Evolutionary conservation across 1,140 invertebrate species (phyloP), one percentile per base, ranked within the genome.

Genomic region (Anthonomus grandis): DNA sequence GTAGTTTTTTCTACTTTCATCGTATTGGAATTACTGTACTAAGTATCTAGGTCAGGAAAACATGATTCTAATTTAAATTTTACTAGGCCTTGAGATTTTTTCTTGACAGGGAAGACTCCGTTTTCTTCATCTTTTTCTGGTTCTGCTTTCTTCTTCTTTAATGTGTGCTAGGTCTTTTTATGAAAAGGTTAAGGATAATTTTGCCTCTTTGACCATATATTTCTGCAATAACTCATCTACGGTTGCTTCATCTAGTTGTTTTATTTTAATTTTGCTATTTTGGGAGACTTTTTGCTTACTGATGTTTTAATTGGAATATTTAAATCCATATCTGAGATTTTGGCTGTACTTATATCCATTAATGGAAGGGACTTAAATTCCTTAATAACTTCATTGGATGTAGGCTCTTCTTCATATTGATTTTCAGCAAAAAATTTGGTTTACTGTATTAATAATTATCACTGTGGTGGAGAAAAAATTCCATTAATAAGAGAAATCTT

Each of bases 1-100:
- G 52, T 42, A n/a, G 36, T 23, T 38, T 60, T 62, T 15, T 60
- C 60, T 15, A 39, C 44, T 25, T 59, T 46, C 73, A 42, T 76
- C 6, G 27, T 25, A 15, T 24, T n/a, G 10, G 51, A 39, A 24
- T 23, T 66, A 6, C 53, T 60, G 31, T 63, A 53, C 18, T 45
- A 56, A 17, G 53, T 48, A 5, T 68, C 63, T 19, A 50, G 39
- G 45, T 68, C 66, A 60, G 79, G 76, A 0, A 55, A 27, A 19
- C 31, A 18, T 21, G 55, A 13, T 45, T 62, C 63, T 2, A 61
- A 58, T 55, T 61, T 65, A 0, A 50, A 57, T 57, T 59, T 68
- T 5, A 82, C 79, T 57, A 81, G 70, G 48, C 79, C 79, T 72
- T 78, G 78, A 2, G 79, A 79, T 37, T 78, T 78, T 51, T 79